Evolutionary conservation across 1,140 invertebrate species (phyloP), one percentile per base, ranked within the genome.

Genomic region (Drosophila cardini): DNA sequence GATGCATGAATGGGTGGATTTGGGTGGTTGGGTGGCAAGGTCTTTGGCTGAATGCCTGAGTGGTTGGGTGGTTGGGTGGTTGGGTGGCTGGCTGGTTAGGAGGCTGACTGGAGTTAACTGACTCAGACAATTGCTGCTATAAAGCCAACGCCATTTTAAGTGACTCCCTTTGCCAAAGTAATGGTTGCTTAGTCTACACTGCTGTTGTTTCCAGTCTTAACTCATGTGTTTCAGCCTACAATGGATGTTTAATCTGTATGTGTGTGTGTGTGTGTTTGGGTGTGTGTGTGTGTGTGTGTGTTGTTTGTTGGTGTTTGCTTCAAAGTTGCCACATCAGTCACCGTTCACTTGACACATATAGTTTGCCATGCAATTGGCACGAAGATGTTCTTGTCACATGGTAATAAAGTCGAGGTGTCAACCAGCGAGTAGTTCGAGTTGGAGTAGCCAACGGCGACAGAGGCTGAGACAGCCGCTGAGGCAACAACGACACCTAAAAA

Each of bases 241-340:
- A 50, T 3, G 2, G 26, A n/a, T 50, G n/a, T 13, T 26, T 26
- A 50, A 15, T 21, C 16, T 16, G 15, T 9, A 11, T 40, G 7
- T 11, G 15, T 40, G 4, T 15, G n/a, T 11, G n/a, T n/a, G n/a
- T n/a, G n/a, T n/a, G n/a, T n/a, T n/a, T 21, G 21, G 21, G 21
- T 21, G 21, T 26, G 4, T 26, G 21, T 26, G 21, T 3, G 21
- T 26, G 10, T 53, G 9, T 36, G 70, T 79, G 60, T 60, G 43
- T 69, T 82, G 68, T 61, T 50, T 46, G 16, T 2, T 15, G 18
- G 48, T 34, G 18, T 43, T 50, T 36, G 11, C 21, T 91, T 82
- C 84, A 86, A 90, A 84, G 75, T 91, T 75, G 90, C 85, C 77
- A 91, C 83, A 91, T 91, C 90, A 91, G 90, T 91, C 90, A 91